These are phyloP conservation scores for Phycodurus eques DNA, from an alignment of 2,113 vertebrate genomes.

Conservation along the genomic window DNA sequence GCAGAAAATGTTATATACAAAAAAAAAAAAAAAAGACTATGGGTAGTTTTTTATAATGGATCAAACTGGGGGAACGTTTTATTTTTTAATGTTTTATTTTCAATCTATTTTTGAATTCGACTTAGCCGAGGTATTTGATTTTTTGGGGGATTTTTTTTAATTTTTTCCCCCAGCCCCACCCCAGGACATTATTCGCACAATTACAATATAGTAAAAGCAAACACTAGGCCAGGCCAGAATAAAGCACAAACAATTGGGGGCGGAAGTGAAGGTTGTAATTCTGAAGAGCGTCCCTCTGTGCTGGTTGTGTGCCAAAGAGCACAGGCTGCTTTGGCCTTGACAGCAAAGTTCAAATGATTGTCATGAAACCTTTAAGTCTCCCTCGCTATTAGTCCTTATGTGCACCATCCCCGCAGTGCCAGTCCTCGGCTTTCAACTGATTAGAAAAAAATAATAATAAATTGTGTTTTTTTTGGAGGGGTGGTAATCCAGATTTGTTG, in stretches of 20 bases:
- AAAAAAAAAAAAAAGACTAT: no score
- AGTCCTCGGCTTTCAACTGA: conserved; percentile 59
- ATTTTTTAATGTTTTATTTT: no score
- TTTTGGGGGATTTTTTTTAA: no score
- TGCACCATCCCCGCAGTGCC: conserved; percentile 26
- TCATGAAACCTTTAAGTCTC: conserved; percentile 29
- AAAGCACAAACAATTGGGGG: neutral
- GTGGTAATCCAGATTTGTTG: conserved; percentile 61
- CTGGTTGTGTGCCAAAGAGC: neutral
- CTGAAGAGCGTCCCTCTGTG: conserved; percentile 3
- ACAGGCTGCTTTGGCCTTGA: conserved; percentile 8
- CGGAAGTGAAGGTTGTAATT: neutral
- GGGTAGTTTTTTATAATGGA: no score
- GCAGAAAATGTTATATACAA: no score
- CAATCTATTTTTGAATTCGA: no score
- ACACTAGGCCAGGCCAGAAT: neutral
- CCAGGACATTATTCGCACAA: no score
- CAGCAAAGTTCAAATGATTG: conserved; percentile 19
- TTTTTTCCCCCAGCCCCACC: no score
- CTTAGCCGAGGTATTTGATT: no score
- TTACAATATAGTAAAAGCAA: no score
- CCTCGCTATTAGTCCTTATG: conserved; percentile 45
- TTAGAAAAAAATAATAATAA: conserved; percentile 40
- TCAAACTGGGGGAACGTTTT: no score
- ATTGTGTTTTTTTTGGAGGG: no score